A percentile compares a stretch with the other conserved stretches of the same genome.
Evolutionary conservation across 2,888 invertebrate species (phyloP).

Genomic region (Tryphoninae sp.): DNA sequence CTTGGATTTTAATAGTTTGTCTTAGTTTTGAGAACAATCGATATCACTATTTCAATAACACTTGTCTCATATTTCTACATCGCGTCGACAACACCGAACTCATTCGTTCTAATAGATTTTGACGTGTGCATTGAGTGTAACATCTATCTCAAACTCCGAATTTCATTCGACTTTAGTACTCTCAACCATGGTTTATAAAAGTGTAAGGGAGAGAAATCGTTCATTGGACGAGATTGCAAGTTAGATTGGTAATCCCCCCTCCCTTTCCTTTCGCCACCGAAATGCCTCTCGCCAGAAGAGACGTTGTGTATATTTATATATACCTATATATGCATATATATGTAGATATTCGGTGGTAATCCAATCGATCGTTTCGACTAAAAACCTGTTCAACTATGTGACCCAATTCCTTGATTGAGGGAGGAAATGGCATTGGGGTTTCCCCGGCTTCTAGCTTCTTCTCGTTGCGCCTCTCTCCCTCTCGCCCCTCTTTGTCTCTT

Average conservation of each 20-base stretch:
- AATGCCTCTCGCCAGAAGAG: conserved; percentile 22
- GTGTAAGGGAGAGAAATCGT: conserved; percentile 26
- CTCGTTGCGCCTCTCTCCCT: conserved; percentile 18
- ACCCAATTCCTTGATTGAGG: conserved; percentile 61
- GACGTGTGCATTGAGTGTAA: conserved; percentile 17
- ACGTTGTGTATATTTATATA: conserved; percentile 21
- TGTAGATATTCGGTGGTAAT: conserved; percentile 1
- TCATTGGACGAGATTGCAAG: conserved; percentile 55
- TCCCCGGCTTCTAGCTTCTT: conserved; percentile 26
- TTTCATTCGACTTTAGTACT: conserved; percentile 49
- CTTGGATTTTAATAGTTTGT: neutral
- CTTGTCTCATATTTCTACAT: neutral
- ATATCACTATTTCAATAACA: neutral
- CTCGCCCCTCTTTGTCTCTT: conserved; percentile 32
- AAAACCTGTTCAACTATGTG: conserved; percentile 63
- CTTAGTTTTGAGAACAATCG: neutral
- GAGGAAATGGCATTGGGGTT: conserved; percentile 56
- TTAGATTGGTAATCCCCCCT: conserved; percentile 51
- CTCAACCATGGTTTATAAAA: conserved; percentile 10
- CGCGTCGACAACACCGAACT: conserved; percentile 8
- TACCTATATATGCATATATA: conserved; percentile 20
- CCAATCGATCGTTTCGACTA: conserved; percentile 52
- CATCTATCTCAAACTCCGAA: conserved; percentile 22
- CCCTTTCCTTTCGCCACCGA: conserved; percentile 8
- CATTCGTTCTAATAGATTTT: conserved; percentile 18